Evolutionary conservation across 2,888 invertebrate species (phyloP).

Genomic region (Gortyna flavago): DNA sequence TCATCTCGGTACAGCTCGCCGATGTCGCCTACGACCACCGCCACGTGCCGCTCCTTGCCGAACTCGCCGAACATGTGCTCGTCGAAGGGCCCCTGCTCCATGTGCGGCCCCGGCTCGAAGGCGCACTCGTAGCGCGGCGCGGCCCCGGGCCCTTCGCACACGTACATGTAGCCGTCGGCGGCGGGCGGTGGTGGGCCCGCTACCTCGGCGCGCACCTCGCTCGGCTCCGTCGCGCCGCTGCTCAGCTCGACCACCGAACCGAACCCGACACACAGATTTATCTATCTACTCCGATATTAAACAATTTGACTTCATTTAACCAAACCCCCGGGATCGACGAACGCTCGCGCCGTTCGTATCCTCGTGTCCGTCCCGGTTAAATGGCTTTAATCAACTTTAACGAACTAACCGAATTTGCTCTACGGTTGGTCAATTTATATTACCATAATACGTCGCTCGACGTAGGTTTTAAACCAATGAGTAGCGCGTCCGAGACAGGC

Average conservation of each 20-base stretch:
- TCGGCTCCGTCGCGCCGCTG: constrained; percentile 84
- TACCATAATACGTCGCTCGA: constrained; percentile 86
- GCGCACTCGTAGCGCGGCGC: constrained; percentile 85
- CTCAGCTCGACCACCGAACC: constrained; percentile 69
- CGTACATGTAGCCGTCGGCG: constrained; percentile 88
- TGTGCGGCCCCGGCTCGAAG: constrained; percentile 81
- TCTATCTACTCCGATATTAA: constrained; percentile 84
- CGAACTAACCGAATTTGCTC: constrained; percentile 90
- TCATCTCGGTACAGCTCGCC: constrained; percentile 89
- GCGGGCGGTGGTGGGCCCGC: constrained; percentile 88
- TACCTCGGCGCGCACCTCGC: constrained; percentile 86
- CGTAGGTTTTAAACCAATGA: constrained; percentile 81
- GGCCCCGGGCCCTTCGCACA: constrained; percentile 81
- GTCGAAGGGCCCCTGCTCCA: constrained; percentile 94
- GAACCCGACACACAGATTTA: constrained; percentile 76
- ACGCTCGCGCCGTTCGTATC: constrained; percentile 88
- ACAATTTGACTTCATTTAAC: constrained; percentile 88
- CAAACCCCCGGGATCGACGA: constrained; percentile 86
- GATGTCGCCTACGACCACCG: constrained; percentile 86
- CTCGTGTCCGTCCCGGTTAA: constrained; percentile 89
- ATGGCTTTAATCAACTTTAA: constrained; percentile 91
- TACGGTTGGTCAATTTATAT: constrained; percentile 91
- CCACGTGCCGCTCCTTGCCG: constrained; percentile 89
- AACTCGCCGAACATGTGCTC: constrained; percentile 95
- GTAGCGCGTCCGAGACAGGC: constrained; percentile 72